Conservation (phyloP, 2,888 invertebrate genomes). For the Plutella xylostella region DNA sequence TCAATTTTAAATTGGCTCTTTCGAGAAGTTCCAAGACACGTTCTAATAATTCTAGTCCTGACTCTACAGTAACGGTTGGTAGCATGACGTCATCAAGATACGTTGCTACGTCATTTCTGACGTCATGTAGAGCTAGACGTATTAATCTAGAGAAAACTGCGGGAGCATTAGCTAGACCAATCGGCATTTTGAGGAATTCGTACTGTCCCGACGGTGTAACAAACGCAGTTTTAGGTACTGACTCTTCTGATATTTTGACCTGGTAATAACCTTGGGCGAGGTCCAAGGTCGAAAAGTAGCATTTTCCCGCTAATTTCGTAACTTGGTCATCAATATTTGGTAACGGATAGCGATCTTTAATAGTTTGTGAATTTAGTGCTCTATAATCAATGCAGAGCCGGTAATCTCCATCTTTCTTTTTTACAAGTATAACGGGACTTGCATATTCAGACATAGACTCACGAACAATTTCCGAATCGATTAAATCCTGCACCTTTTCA, state of each 20-base stretch:
- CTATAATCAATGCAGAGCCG: constrained; percentile 23
- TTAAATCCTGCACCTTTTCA: constrained; percentile 16
- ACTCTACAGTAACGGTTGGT: neutral
- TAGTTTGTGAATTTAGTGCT: constrained; percentile 15
- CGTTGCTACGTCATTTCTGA: too few relatives aligned
- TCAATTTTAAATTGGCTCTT: neutral
- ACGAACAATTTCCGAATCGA: constrained; percentile 21
- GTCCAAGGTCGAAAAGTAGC: constrained; percentile 10
- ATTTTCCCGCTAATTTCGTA: constrained; percentile 4
- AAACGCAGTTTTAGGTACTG: too few relatives aligned
- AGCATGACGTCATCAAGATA: constrained; percentile 2
- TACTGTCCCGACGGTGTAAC: too few relatives aligned
- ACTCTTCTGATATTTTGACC: constrained; percentile 4
- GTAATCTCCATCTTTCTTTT: constrained; percentile 21
- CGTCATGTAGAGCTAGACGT: too few relatives aligned
- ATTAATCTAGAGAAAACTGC: too few relatives aligned
- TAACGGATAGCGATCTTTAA: constrained; percentile 8
- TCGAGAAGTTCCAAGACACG: neutral
- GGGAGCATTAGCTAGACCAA: too few relatives aligned
- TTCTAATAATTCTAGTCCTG: neutral
- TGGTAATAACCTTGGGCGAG: constrained; percentile 11
- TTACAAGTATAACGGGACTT: constrained; percentile 20
- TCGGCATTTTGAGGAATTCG: too few relatives aligned
- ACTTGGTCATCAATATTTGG: constrained; percentile 10
- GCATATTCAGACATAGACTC: constrained; percentile 20